Percentiles rank a stretch among this genome's conserved stretches.
Conservation (phyloP, 2,888 invertebrate genomes). For the Nudaria mundana region DNA sequence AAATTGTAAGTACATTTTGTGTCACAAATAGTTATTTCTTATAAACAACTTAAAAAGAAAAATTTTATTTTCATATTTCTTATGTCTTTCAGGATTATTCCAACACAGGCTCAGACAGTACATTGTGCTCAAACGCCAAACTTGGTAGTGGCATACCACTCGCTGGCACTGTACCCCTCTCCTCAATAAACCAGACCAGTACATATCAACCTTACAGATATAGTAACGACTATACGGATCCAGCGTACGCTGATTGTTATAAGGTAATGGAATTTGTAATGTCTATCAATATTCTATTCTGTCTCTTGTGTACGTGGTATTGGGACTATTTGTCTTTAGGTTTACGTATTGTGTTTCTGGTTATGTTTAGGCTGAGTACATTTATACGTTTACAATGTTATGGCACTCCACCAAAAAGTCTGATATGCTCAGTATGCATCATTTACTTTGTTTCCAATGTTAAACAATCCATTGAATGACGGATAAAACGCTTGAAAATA, state of each 20-base stretch:
- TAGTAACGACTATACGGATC: slow-evolving; percentile 89
- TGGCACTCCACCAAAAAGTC: too few species aligned
- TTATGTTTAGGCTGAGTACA: too few species aligned
- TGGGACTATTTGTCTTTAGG: slow-evolving; percentile 2
- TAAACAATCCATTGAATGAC: too few species aligned
- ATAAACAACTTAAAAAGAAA: not conserved
- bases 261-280: slow-evolving; percentile 58
- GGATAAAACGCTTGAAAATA: too few species aligned
- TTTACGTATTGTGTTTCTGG: too few species aligned
- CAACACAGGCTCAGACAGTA: slow-evolving; percentile 83
- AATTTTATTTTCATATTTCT: too few species aligned
- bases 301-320: slow-evolving; percentile 12
- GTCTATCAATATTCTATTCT: slow-evolving; percentile 31
- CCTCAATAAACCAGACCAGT: slow-evolving; percentile 82
- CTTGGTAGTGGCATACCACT: slow-evolving; percentile 85
- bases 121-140: slow-evolving; percentile 71
- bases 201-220: slow-evolving; percentile 78
- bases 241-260: slow-evolving; percentile 89
- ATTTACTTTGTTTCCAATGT: too few species aligned
- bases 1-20: slow-evolving; percentile 80
- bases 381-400: too few species aligned
- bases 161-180: slow-evolving; percentile 89
- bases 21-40: not conserved
- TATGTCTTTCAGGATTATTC: slow-evolving; percentile 79
- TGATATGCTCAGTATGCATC: too few species aligned